phyloP scores from a whole-genome alignment of 2,888 invertebrate genomes.

The Carcina quercana region DNA sequence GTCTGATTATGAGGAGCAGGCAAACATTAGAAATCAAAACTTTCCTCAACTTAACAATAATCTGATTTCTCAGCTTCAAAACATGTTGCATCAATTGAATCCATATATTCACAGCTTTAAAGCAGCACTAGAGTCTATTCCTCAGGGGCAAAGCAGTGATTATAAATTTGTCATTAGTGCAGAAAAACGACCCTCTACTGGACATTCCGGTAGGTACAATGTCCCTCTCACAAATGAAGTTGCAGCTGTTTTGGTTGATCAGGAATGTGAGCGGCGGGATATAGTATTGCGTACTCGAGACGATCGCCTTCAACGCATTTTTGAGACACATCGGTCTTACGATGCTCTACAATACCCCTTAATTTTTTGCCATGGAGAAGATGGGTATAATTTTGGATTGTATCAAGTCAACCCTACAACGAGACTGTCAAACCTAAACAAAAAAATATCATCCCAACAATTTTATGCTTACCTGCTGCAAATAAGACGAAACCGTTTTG shows the following conservation, averaged over 20 bases:
- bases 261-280: constrained; percentile 21
- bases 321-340: constrained; percentile 28
- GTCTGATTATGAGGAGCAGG: constrained; percentile 17
- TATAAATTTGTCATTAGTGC: constrained; percentile 28
- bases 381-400: constrained; percentile 19
- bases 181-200: constrained; percentile 25
- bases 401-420: constrained; percentile 18
- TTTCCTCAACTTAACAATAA: too few species aligned
- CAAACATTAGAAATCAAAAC: constrained; percentile 19
- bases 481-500: constrained; percentile 2
- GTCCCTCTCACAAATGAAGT: constrained; percentile 26
- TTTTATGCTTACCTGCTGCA: constrained; percentile 1
- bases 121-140: background rate
- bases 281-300: constrained; percentile 31
- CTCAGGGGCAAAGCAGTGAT: constrained; percentile 19
- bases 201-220: constrained; percentile 27
- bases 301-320: constrained; percentile 21
- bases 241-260: constrained; percentile 22
- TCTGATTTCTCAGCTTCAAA: constrained; percentile 3
- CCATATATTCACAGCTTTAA: constrained; percentile 12
- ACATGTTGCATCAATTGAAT: background rate
- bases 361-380: constrained; percentile 23
- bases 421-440: constrained; percentile 6
- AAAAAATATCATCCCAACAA: background rate
- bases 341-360: constrained; percentile 32